phyloP scores from a whole-genome alignment of 2,888 invertebrate species.

The Drosophila kambysellisi region DNA sequence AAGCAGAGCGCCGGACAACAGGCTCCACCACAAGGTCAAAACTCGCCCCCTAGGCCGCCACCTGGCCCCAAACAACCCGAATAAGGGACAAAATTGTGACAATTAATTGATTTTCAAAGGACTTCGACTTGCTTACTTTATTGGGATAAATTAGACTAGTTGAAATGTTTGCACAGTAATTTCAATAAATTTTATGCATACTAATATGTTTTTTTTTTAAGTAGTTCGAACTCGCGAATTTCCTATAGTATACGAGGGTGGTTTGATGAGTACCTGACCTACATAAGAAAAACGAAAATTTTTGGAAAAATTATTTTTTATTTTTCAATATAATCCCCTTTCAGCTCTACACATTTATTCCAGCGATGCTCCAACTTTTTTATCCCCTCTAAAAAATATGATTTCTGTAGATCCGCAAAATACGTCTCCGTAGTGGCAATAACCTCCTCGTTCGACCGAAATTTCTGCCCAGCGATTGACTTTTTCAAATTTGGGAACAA shows the following conservation, averaged over 20 bases:
- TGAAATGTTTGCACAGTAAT: constrained; percentile 20
- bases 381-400: no score
- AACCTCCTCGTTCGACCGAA: no score
- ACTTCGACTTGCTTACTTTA: neutral
- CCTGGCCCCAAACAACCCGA: constrained; percentile 20
- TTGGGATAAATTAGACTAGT: constrained; percentile 8
- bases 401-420: no score
- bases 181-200: constrained; percentile 30
- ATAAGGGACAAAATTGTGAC: constrained; percentile 1
- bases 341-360: no score
- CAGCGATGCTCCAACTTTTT: no score
- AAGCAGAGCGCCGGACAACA: constrained; percentile 28
- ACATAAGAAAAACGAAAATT: no score
- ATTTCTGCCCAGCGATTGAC: no score
- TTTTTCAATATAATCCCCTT: no score
- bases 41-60: constrained; percentile 23
- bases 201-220: neutral
- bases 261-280: no score
- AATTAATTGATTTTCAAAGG: constrained; percentile 11
- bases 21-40: constrained; percentile 4
- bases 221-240: neutral
- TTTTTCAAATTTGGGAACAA: no score
- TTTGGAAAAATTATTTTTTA: no score
- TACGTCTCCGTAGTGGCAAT: no score
- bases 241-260: neutral